Percentiles rank a stretch among this genome's conserved stretches.
phyloP scores from a whole-genome alignment of 2,113 vertebrate genomes.

The Thalassoma bifasciatum region DNA sequence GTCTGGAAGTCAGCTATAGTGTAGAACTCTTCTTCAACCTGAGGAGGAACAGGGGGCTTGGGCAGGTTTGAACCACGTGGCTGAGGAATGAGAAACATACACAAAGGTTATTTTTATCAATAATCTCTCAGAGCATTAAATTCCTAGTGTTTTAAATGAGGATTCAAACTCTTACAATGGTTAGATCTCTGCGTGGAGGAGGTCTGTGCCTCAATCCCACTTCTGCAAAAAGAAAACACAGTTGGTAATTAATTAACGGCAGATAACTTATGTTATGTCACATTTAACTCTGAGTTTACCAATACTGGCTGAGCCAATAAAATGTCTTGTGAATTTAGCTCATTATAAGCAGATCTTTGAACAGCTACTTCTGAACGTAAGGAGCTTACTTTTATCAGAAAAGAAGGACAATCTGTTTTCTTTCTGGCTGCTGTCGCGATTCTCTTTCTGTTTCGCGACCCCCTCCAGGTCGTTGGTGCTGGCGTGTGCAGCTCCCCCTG shows the following conservation, averaged over 20 bases:
- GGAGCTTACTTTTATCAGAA: conserved; percentile 87
- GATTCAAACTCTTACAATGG: conserved; percentile 88
- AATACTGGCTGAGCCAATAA: too few relatives aligned
- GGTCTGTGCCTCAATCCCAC: conserved; percentile 93
- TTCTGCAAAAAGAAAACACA: conserved; percentile 79
- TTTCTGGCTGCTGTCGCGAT: conserved; percentile 78
- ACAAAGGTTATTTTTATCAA: too few relatives aligned
- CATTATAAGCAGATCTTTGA: too few relatives aligned
- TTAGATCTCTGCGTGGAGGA: conserved; percentile 96
- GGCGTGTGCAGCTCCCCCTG: conserved; percentile 81
- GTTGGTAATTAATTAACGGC: not conserved
- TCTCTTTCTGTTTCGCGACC: conserved; percentile 84
- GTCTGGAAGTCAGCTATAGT: conserved; percentile 99
- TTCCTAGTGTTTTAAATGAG: too few relatives aligned
- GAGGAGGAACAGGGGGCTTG: conserved; percentile 93
- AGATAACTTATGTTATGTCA: too few relatives aligned
- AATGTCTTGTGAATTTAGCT: too few relatives aligned
- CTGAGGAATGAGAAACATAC: conserved; percentile 67
- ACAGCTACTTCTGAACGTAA: not conserved
- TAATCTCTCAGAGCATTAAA: too few relatives aligned
- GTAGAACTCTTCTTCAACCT: conserved; percentile 98
- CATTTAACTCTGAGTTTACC: too few relatives aligned
- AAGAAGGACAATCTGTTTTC: conserved; percentile 84
- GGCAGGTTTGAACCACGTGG: conserved; percentile 94
- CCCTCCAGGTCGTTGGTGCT: conserved; percentile 91